phyloP scores from a whole-genome alignment of 2,113 vertebrate genomes.

The Oostethus manadensis region DNA sequence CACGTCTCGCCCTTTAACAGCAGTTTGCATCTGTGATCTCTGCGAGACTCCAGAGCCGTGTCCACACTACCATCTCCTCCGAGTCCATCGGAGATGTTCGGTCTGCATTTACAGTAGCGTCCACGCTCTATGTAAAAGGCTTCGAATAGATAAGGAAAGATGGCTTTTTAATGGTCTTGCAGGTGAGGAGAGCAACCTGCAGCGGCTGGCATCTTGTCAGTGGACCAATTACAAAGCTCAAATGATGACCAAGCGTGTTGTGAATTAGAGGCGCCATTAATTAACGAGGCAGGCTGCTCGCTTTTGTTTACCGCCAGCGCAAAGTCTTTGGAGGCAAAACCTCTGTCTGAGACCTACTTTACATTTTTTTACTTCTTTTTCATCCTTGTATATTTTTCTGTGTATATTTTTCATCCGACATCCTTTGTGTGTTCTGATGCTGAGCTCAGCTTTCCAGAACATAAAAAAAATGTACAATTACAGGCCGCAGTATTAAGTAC shows the following conservation, averaged over 20 bases:
- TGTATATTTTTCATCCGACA: too few relatives aligned
- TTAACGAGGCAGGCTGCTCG: slow-evolving; percentile 44
- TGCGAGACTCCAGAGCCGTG: background rate
- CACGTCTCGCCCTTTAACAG: too few relatives aligned
- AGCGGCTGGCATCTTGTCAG: slow-evolving; percentile 53
- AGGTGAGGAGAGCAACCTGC: slow-evolving; percentile 50
- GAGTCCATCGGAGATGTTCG: slow-evolving; percentile 37
- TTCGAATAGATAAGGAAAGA: slow-evolving; percentile 20
- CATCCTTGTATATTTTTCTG: too few relatives aligned
- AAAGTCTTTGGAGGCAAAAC: slow-evolving; percentile 44
- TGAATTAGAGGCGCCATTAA: slow-evolving; percentile 55
- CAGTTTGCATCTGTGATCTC: too few relatives aligned
- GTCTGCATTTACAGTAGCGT: slow-evolving; percentile 5
- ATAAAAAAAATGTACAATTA: too few relatives aligned
- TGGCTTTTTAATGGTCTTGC: slow-evolving; percentile 51
- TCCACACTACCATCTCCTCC: slow-evolving; percentile 42
- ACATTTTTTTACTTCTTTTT: slow-evolving; percentile 11
- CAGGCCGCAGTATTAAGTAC: too few relatives aligned
- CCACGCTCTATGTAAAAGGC: too few relatives aligned
- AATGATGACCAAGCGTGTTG: slow-evolving; percentile 62
- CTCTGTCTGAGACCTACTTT: slow-evolving; percentile 25
- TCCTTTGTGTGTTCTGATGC: background rate
- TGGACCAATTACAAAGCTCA: slow-evolving; percentile 56
- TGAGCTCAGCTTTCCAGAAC: background rate
- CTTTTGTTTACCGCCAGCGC: slow-evolving; percentile 57